phyloP scores from a whole-genome alignment of 2,113 vertebrate genomes.

The Osmerus eperlanus region DNA sequence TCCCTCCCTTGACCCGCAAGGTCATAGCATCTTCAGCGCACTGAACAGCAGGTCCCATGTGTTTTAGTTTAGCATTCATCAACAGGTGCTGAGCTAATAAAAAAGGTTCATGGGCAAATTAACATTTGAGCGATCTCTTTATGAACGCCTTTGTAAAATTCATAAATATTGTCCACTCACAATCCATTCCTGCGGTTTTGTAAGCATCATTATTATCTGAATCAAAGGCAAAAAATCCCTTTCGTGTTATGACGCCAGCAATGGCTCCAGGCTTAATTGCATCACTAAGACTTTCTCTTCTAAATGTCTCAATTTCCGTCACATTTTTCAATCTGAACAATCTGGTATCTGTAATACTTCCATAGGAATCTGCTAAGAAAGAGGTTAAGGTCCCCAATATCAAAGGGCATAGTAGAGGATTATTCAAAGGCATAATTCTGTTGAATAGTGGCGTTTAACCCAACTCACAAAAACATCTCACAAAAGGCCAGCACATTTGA shows the following conservation, averaged over 20 bases:
- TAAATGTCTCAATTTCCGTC: neutral
- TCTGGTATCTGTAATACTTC: neutral
- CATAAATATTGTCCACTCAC: neutral
- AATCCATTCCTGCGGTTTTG: slow-evolving; percentile 4
- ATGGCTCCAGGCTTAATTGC: neutral
- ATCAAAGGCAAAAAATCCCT: slow-evolving; percentile 19
- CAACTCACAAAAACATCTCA: neutral
- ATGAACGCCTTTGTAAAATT: neutral
- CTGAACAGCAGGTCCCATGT: slow-evolving; percentile 15
- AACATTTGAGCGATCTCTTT: neutral
- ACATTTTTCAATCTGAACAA: neutral
- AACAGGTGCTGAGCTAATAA: neutral
- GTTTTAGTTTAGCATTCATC: neutral
- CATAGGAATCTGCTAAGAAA: neutral
- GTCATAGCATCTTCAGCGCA: slow-evolving; percentile 32
- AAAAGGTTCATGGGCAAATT: neutral
- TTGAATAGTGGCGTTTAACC: neutral
- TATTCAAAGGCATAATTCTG: slow-evolving; percentile 12
- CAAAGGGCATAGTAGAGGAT: neutral
- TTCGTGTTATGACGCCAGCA: neutral
- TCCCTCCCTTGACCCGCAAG: slow-evolving; percentile 8
- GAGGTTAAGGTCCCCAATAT: neutral
- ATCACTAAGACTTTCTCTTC: neutral
- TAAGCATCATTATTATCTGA: neutral
- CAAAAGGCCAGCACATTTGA: neutral